A percentile compares a stretch with the other conserved stretches of the same genome.
Evolutionary conservation across 2,113 vertebrate genomes (phyloP).

Genomic region (Brachionichthys hirsutus): DNA sequence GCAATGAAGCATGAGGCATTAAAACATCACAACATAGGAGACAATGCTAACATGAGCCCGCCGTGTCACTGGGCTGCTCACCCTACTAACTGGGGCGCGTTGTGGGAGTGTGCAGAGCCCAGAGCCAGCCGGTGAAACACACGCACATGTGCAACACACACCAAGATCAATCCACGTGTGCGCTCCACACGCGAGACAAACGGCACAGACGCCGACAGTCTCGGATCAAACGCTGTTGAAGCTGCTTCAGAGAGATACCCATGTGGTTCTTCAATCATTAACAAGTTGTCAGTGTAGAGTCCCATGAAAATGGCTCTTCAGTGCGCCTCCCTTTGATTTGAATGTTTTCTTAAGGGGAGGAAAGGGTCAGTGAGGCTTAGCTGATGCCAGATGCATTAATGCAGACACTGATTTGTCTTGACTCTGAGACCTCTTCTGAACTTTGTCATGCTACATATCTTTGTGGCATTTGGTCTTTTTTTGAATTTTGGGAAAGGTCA

Average conservation of each 20-base stretch:
- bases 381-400: slow-evolving; percentile 28
- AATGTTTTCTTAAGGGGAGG: slow-evolving; percentile 47
- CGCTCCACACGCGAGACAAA: not conserved
- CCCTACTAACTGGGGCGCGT: slow-evolving; percentile 54
- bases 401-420: slow-evolving; percentile 22
- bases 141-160: slow-evolving; percentile 24
- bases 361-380: slow-evolving; percentile 20
- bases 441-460: not conserved
- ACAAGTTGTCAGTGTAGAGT: slow-evolving; percentile 3
- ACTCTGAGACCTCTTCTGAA: not conserved
- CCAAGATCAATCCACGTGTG: slow-evolving; percentile 20
- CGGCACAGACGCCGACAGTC: no score
- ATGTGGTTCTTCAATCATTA: slow-evolving; percentile 22
- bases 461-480: not conserved
- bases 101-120: slow-evolving; percentile 45
- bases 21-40: slow-evolving; percentile 59
- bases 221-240: no score
- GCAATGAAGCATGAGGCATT: slow-evolving; percentile 65
- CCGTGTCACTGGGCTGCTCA: slow-evolving; percentile 32
- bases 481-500: not conserved
- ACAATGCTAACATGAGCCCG: slow-evolving; percentile 32
- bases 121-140: slow-evolving; percentile 27
- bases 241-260: slow-evolving; percentile 13
- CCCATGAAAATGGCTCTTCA: not conserved
- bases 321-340: slow-evolving; percentile 4